phyloP scores from a whole-genome alignment of 2,113 vertebrate species.

The Aldabrachelys gigantea region DNA sequence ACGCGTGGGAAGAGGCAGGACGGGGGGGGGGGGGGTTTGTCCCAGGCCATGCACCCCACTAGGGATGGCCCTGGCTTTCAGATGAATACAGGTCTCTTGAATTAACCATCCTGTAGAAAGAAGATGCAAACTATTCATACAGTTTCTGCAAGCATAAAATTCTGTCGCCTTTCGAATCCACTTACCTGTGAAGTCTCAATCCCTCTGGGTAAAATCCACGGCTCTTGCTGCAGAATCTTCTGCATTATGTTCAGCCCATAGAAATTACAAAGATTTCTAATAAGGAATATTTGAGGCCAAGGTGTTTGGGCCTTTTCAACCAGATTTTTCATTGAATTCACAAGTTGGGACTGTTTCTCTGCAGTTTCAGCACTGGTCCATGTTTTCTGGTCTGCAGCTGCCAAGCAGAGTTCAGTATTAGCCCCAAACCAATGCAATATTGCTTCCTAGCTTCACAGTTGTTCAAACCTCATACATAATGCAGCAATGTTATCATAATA shows the following conservation, averaged over 20 bases:
- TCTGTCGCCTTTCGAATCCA: neutral
- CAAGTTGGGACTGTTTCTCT: neutral
- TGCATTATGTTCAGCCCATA: neutral
- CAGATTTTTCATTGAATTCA: neutral
- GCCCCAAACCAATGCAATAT: neutral
- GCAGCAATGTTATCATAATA: neutral
- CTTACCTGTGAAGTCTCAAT: neutral
- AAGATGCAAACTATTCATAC: neutral
- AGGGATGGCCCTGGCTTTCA: neutral
- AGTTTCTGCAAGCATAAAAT: neutral
- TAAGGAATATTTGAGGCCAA: conserved; percentile 13
- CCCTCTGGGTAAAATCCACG: conserved; percentile 6
- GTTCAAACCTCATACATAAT: neutral
- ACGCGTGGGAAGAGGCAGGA: no score
- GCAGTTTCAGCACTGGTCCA: rapidly evolving
- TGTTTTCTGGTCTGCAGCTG: rapidly evolving
- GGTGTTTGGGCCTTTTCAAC: neutral
- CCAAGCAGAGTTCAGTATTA: neutral
- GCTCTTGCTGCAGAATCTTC: neutral
- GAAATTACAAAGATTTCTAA: neutral
- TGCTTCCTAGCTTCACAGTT: neutral
- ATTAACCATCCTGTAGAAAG: neutral
- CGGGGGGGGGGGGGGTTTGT: no score
- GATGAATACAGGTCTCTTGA: neutral
- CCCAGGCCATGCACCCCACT: no score